Percentiles rank a stretch among this genome's conserved stretches.
Evolutionary conservation across 1,140 invertebrate genomes (phyloP).

Genomic region (Zaprionus nigranus): DNA sequence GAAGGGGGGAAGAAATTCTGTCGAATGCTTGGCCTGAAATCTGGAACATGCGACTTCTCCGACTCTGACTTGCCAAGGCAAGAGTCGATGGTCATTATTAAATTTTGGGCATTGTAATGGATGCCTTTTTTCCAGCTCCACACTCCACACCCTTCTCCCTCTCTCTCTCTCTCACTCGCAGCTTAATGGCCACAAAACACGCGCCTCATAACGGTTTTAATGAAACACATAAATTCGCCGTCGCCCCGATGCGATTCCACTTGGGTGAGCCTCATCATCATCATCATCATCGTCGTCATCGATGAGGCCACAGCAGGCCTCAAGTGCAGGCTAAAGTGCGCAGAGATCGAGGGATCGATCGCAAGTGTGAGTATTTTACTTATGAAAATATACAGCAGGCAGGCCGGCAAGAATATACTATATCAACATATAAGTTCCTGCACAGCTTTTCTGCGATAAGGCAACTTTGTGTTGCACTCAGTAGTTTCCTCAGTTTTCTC

Average conservation of each 20-base stretch:
- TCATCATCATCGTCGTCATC: no score
- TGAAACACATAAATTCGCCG: slow-evolving; percentile 77
- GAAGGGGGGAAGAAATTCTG: background rate
- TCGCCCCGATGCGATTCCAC: slow-evolving; percentile 51
- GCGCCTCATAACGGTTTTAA: slow-evolving; percentile 77
- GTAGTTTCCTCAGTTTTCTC: background rate
- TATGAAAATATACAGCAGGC: background rate
- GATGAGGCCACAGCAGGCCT: slow-evolving; percentile 7
- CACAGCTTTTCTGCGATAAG: background rate
- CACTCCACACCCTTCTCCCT: background rate
- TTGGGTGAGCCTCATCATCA: slow-evolving; percentile 58
- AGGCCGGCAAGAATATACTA: no score
- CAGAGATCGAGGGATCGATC: slow-evolving; percentile 34
- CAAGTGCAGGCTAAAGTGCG: slow-evolving; percentile 30
- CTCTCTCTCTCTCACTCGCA: slow-evolving; percentile 14
- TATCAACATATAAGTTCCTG: slow-evolving; percentile 7
- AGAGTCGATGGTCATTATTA: slow-evolving; percentile 61
- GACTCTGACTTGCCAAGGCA: slow-evolving; percentile 21
- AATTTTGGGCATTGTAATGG: slow-evolving; percentile 58
- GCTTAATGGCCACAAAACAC: slow-evolving; percentile 71
- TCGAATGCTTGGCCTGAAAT: slow-evolving; percentile 33
- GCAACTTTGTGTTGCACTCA: background rate
- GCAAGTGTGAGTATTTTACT: slow-evolving; percentile 70
- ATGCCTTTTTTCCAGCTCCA: slow-evolving; percentile 10
- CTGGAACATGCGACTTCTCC: slow-evolving; percentile 44